These are phyloP conservation scores for Crossocerus cetratus DNA, from an alignment of 2,888 invertebrate genomes.

Conservation along the genomic window DNA sequence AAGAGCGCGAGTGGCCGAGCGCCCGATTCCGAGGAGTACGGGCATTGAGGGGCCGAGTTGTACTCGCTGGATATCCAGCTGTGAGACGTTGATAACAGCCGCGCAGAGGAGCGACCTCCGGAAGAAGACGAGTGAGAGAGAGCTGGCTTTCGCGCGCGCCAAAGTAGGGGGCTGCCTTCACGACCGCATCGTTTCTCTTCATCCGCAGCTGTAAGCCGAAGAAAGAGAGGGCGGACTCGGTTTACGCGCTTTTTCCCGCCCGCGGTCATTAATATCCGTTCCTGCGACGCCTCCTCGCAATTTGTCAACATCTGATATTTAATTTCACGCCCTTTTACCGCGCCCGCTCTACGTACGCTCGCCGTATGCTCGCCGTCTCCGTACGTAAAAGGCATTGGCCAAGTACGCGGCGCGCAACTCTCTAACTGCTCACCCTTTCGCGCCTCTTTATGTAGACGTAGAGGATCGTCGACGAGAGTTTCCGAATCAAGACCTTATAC, in stretches of 20 bases:
- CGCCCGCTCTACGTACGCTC: slow-evolving; percentile 33
- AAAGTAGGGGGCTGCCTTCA: slow-evolving; percentile 50
- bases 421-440: slow-evolving; percentile 12
- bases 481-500: no score
- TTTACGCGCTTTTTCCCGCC: slow-evolving; percentile 73
- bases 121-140: slow-evolving; percentile 48
- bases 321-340: slow-evolving; percentile 74
- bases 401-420: slow-evolving; percentile 42
- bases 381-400: slow-evolving; percentile 4
- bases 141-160: slow-evolving; percentile 47
- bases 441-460: not conserved
- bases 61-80: slow-evolving; percentile 48
- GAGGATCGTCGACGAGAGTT: not conserved
- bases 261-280: slow-evolving; percentile 76
- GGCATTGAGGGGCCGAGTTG: not conserved
- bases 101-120: slow-evolving; percentile 4
- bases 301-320: slow-evolving; percentile 77
- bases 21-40: slow-evolving; percentile 34
- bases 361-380: slow-evolving; percentile 15
- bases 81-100: slow-evolving; percentile 41
- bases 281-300: slow-evolving; percentile 75
- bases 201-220: slow-evolving; percentile 70
- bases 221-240: slow-evolving; percentile 64
- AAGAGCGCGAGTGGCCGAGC: not conserved
- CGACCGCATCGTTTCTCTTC: slow-evolving; percentile 75